Base-by-base conservation (phyloP, 2,113 vertebrate genomes). In the Cryptoleucopteryx plumbea region DNA sequence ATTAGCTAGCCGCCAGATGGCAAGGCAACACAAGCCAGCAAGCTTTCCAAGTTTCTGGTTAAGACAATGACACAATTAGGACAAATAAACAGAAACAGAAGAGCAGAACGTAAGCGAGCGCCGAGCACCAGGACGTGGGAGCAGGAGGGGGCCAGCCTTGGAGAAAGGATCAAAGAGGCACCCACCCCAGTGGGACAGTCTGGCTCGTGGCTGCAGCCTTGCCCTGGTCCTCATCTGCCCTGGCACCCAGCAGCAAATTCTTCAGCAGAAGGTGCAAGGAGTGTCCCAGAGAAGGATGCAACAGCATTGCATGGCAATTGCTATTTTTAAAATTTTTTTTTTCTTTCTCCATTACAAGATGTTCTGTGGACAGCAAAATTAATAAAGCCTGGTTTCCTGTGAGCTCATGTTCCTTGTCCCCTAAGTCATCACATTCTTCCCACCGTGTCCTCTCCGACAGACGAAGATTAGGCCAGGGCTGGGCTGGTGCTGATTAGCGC, bases 21-120 rank as follows among this genome's bases (percentile, higher is more conserved):
- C 97, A 94, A 70, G 27, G 88, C 96, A 97, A 84, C 96, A 93
- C n/a, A 75, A 94, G 92, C 66, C 86, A 88, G 87, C 27, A 91
- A 89, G 91, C 96, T 97, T 96, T 95, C 93, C 97, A 98, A 92
- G 93, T 62, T 79, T 91, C 96, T 97, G 92, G 58, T 93, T 66
- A 66, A 96, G 97, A 97, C 97, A 97, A 95, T 82, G 97, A 94
- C 96, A 96, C 94, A 90, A 58, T 2, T 1, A 96, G 96, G 97
- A 96, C 94, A 97, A 97, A 97, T 94, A 97, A 97, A 98, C 97
- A 97, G 97, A 95, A 95, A 50, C 92, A 97, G 97, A 98, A 96
- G 94, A 91, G 77, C 71, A 56, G 82, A 92, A 61, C 1, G 0
- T 23, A 47, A 71, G 89, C 1, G 48, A 68, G 10, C 12, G 42